A percentile compares a stretch with the other conserved stretches of the same genome.
phyloP scores from a whole-genome alignment of 2,797 vertebrate genomes.

The Rhinoraja longicauda region DNA sequence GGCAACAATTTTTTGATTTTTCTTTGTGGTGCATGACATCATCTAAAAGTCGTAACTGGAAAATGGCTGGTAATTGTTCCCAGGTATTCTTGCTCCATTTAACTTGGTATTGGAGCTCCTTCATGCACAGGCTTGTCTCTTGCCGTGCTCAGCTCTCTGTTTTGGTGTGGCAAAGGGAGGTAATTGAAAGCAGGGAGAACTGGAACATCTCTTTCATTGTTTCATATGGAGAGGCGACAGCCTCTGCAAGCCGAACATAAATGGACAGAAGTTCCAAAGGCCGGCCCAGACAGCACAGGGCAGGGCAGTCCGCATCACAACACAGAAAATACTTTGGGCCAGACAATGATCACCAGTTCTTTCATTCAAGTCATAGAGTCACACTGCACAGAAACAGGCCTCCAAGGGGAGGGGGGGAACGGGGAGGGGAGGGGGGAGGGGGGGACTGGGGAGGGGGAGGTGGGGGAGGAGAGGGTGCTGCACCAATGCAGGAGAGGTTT shows the following conservation, averaged over 20 bases:
- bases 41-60: neutral
- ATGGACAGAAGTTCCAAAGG: neutral
- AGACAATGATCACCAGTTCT: no score
- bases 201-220: conserved; percentile 17
- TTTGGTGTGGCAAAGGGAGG: conserved; percentile 15
- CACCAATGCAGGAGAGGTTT: no score
- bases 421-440: no score
- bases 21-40: conserved; percentile 24
- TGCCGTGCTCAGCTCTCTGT: neutral
- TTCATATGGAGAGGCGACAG: neutral
- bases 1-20: conserved; percentile 19
- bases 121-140: neutral
- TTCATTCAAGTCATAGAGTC: no score
- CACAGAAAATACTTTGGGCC: no score
- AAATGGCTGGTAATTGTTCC: conserved; percentile 8
- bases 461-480: no score
- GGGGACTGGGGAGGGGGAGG: no score
- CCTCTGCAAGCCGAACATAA: neutral
- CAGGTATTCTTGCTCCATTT: neutral
- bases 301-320: no score
- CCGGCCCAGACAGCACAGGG: neutral
- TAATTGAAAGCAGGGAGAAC: conserved; percentile 28
- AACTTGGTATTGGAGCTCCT: conserved; percentile 9
- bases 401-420: no score
- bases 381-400: no score